These are phyloP conservation scores for Deilephila porcellus DNA, from an alignment of 2,888 invertebrate species.

Conservation along the genomic window DNA sequence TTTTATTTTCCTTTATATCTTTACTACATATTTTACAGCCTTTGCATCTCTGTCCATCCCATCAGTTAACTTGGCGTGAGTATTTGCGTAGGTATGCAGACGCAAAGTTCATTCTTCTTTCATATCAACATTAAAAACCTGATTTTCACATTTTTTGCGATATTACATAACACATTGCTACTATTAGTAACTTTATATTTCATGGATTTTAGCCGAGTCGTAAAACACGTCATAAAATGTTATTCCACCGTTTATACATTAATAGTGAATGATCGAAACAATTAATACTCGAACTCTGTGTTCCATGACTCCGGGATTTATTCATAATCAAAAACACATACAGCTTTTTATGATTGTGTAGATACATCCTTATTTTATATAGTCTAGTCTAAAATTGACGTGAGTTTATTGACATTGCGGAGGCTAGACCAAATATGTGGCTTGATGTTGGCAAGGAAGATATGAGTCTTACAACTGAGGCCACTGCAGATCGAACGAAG, in stretches of 20 bases:
- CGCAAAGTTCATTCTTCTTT: neutral
- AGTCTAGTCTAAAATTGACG: no score
- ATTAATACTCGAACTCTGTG: neutral
- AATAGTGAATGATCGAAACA: neutral
- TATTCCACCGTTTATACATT: constrained; percentile 7
- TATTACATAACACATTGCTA: constrained; percentile 4
- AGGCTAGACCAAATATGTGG: no score
- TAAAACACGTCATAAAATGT: constrained; percentile 23
- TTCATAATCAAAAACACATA: neutral
- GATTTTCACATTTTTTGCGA: neutral
- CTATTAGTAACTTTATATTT: constrained; percentile 15
- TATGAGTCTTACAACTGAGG: no score
- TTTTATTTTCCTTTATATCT: no score
- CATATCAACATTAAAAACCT: neutral
- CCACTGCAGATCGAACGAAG: no score
- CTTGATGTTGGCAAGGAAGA: no score
- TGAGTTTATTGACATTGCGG: no score
- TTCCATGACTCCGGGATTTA: constrained; percentile 8
- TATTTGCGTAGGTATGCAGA: neutral
- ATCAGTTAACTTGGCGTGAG: neutral
- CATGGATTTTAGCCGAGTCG: constrained; percentile 7
- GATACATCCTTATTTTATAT: no score
- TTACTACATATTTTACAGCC: no score
- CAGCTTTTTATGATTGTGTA: neutral
- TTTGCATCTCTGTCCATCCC: neutral